phyloP scores from a whole-genome alignment of 1,140 invertebrate species.

The Calliphora vicina region DNA sequence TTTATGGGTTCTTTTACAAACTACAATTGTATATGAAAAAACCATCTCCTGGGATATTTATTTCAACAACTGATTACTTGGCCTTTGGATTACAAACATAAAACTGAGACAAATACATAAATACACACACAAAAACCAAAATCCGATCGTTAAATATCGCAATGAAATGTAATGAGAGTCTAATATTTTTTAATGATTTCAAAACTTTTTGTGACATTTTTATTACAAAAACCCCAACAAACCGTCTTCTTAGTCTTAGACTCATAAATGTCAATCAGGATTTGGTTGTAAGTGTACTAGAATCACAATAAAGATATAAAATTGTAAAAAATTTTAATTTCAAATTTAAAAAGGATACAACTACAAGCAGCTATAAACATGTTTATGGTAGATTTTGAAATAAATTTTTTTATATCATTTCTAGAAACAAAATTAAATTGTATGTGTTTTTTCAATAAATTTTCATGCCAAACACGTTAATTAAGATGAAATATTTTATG shows the following conservation, averaged over 20 bases:
- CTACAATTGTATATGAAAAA: neutral
- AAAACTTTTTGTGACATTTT: constrained; percentile 20
- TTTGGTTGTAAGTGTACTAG: neutral
- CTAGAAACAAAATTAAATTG: too few species aligned
- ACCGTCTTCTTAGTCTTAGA: neutral
- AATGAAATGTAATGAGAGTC: constrained; percentile 31
- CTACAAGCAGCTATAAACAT: neutral
- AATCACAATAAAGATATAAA: neutral
- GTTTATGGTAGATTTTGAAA: neutral
- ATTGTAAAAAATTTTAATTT: neutral
- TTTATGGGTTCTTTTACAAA: neutral
- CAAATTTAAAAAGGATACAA: neutral
- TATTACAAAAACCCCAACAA: constrained; percentile 4
- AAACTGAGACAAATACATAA: neutral
- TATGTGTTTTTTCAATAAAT: neutral
- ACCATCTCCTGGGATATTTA: constrained; percentile 20
- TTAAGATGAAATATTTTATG: neutral
- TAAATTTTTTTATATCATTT: neutral
- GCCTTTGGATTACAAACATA: neutral
- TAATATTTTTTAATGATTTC: constrained; percentile 35
- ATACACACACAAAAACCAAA: neutral
- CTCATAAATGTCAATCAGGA: constrained; percentile 30
- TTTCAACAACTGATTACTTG: constrained; percentile 30
- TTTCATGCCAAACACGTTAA: neutral
- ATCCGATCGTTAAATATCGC: constrained; percentile 24